Evolutionary conservation across 2,113 vertebrate genomes (phyloP).

Genomic region (Amblyopsis rosae): DNA sequence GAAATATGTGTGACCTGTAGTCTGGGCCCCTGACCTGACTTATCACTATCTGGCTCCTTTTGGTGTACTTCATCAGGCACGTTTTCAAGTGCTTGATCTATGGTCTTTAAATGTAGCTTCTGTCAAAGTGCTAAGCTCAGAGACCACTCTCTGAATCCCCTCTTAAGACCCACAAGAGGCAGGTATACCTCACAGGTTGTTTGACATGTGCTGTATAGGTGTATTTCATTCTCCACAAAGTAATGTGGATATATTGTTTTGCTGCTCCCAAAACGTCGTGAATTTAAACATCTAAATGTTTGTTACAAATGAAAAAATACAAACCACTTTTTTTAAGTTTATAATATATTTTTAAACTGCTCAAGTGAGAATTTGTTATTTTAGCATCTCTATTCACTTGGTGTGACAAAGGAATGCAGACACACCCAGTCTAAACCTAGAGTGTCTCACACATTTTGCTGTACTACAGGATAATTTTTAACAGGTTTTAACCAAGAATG

Average conservation of each 20-base stretch:
- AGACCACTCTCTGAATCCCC: constrained; percentile 15
- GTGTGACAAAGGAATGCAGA: constrained; percentile 25
- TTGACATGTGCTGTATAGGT: background rate
- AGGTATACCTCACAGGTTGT: background rate
- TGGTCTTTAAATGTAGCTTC: background rate
- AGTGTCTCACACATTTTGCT: background rate
- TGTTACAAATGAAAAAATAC: too few relatives aligned
- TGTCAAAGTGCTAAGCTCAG: constrained; percentile 14
- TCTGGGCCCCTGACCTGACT: background rate
- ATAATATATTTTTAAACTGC: too few relatives aligned
- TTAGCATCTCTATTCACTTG: background rate
- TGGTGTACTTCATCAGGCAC: constrained; percentile 17
- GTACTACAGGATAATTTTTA: constrained; percentile 23
- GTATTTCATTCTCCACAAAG: too few relatives aligned
- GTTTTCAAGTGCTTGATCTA: constrained; percentile 16
- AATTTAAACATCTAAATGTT: too few relatives aligned
- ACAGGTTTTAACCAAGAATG: constrained; percentile 21
- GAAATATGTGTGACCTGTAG: background rate
- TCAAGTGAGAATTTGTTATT: too few relatives aligned
- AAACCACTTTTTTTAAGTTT: too few relatives aligned
- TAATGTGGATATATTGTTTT: too few relatives aligned
- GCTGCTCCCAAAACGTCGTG: too few relatives aligned
- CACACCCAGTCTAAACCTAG: constrained; percentile 10
- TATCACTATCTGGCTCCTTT: constrained; percentile 31
- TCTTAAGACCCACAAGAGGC: constrained; percentile 2